phyloP scores from a whole-genome alignment of 2,113 vertebrate species.

The Oxyura jamaicensis region DNA sequence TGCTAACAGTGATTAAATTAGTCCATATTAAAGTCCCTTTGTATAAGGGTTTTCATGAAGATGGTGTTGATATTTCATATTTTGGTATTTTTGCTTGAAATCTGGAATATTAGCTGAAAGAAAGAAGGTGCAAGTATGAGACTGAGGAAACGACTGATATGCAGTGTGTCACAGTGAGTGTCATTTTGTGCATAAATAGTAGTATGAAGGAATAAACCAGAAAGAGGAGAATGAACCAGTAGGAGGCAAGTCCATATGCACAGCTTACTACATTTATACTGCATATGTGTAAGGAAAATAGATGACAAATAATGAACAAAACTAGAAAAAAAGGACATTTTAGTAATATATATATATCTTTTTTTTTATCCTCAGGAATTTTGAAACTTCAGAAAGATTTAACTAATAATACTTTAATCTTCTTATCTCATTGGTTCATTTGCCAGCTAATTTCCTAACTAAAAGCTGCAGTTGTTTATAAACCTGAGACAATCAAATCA shows the following conservation, averaged over 20 bases:
- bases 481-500: background rate
- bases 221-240: background rate
- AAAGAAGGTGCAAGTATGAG: background rate
- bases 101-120: background rate
- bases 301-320: background rate
- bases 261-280: background rate
- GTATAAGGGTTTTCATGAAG: background rate
- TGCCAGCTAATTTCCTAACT: background rate
- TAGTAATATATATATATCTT: background rate
- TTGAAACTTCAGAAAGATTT: background rate
- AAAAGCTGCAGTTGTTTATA: background rate
- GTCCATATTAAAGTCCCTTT: background rate
- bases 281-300: background rate
- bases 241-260: background rate
- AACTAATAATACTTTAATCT: background rate
- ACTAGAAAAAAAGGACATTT: background rate
- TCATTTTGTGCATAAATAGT: slow-evolving; percentile 1
- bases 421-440: background rate
- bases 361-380: background rate
- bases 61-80: background rate
- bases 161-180: background rate
- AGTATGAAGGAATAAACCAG: background rate
- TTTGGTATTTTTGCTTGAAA: background rate
- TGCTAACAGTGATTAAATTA: background rate
- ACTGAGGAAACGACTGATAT: background rate